phyloP scores from a whole-genome alignment of 53 echinoderm and acorn worm species.

The Crossaster papposus region DNA sequence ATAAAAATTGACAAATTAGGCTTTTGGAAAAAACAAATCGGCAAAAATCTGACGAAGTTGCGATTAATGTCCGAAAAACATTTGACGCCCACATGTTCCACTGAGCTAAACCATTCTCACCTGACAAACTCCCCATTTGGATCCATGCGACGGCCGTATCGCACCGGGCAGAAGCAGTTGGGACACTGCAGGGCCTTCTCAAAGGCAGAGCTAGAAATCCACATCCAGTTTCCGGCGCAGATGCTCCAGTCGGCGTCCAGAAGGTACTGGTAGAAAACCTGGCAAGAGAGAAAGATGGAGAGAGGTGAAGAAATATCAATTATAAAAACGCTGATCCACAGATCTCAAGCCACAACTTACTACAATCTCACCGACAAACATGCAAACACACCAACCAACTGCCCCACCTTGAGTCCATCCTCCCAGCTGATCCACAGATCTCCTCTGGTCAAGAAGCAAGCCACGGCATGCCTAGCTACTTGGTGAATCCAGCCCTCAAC shows the following conservation, averaged over 20 bases:
- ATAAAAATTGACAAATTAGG: too few species aligned
- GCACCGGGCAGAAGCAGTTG: constrained; percentile 95
- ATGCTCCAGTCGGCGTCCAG: constrained; percentile 97
- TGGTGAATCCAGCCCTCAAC: constrained; percentile 94
- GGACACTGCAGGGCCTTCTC: constrained; percentile 93
- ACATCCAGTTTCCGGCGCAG: constrained; percentile 99
- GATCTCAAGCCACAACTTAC: background rate
- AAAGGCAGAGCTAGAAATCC: constrained; percentile 98
- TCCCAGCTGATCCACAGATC: constrained; percentile 99
- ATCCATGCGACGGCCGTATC: constrained; percentile 93
- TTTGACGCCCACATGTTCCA: background rate
- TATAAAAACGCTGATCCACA: background rate
- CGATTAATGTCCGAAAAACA: background rate
- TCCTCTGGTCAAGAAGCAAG: constrained; percentile 94
- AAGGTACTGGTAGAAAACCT: constrained; percentile 83
- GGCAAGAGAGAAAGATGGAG: background rate
- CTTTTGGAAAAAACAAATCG: too few species aligned
- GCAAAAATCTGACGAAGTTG: too few species aligned
- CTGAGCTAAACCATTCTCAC: constrained; percentile 36
- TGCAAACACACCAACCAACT: background rate
- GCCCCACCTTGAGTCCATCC: constrained; percentile 79
- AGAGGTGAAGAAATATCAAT: background rate
- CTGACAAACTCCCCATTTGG: constrained; percentile 88
- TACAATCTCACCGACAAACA: background rate
- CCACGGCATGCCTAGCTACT: constrained; percentile 84